Base-by-base conservation (phyloP, 1,140 invertebrate species). In the Zaprionus africanus region DNA sequence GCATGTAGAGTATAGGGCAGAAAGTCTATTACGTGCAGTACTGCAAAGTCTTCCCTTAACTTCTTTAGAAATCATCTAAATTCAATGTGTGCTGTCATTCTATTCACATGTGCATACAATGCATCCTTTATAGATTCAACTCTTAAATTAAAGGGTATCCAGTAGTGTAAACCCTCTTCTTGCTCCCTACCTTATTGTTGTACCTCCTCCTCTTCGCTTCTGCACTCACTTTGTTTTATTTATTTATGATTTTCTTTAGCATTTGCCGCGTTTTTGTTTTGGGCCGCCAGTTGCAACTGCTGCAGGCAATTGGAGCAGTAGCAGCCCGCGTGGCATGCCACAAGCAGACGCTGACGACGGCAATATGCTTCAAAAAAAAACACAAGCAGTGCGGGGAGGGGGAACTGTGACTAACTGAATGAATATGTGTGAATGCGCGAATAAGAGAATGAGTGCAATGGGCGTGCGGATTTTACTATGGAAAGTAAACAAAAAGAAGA, bases 311-410 rank as follows among this genome's bases (percentile, higher is more conserved):
- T 70, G 72, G 72, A 68, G 36, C 54, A 51, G 41, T 1, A 41
- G 53, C 51, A 19, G 67, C 60, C 9, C 31, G 59, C 49, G 67
- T 64, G 73, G 73, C 73, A 76, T 71, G 73, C 67, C 73, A 76
- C 73, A 64, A 76, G 36, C 73, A 76, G 73, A 64, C 73, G 31
- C 31, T 34, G 73, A 59, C 71, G 73, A 60, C 67, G 67, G 64
- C 73, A 71, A 75, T 46, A 41, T 69, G 65, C 12, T 49, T 19
- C 17, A 43, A 60, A 56, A 31, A 43, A 60, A 56, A 31, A 15
- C 19, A 61, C 43, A 43, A 22, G 31, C 13, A 63, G 60, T 22
- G 28, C 6, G 46, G 51, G 31, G 36, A 24, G 12, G 17, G 24
- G 24, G 51, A 51, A 43, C 31, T 34, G 43, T 12, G 31, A 65